Evolutionary conservation across 2,797 vertebrate species (phyloP).

Genomic region (Acipenser ruthenus): DNA sequence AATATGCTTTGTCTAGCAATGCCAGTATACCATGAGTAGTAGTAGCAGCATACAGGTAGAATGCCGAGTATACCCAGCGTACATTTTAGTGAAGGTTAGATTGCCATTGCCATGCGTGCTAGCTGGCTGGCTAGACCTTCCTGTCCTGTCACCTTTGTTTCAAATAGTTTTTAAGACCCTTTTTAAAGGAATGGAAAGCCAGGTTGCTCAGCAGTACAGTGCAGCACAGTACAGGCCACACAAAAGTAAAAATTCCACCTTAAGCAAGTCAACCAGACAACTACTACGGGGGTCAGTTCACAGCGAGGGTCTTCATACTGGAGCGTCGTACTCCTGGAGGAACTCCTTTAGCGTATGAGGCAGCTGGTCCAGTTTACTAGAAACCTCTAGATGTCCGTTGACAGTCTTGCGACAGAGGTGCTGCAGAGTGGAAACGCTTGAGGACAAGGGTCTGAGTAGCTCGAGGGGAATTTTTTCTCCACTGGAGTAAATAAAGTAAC

Average conservation of each 20-base stretch:
- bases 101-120: too few relatives aligned
- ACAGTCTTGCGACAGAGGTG: slow-evolving; percentile 92
- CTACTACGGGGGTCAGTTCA: background rate
- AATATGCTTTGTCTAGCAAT: too few relatives aligned
- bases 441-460: slow-evolving; percentile 74
- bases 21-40: too few relatives aligned
- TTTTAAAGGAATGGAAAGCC: background rate
- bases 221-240: background rate
- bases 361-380: slow-evolving; percentile 74
- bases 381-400: slow-evolving; percentile 80
- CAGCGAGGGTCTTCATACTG: slow-evolving; percentile 59
- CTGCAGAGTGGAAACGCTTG: slow-evolving; percentile 76
- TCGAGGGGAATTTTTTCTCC: slow-evolving; percentile 86
- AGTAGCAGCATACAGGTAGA: too few relatives aligned
- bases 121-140: background rate
- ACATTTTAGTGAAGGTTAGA: too few relatives aligned
- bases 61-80: too few relatives aligned
- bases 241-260: background rate
- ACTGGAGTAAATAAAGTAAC: slow-evolving; percentile 82
- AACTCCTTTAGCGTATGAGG: slow-evolving; percentile 82
- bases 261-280: background rate
- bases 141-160: slow-evolving; percentile 2
- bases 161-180: slow-evolving; percentile 4
- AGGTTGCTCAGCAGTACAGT: background rate
- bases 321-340: slow-evolving; percentile 83